These are phyloP conservation scores for Echeneis naucrates DNA, from an alignment of 2,797 vertebrate genomes.

Conservation along the genomic window DNA sequence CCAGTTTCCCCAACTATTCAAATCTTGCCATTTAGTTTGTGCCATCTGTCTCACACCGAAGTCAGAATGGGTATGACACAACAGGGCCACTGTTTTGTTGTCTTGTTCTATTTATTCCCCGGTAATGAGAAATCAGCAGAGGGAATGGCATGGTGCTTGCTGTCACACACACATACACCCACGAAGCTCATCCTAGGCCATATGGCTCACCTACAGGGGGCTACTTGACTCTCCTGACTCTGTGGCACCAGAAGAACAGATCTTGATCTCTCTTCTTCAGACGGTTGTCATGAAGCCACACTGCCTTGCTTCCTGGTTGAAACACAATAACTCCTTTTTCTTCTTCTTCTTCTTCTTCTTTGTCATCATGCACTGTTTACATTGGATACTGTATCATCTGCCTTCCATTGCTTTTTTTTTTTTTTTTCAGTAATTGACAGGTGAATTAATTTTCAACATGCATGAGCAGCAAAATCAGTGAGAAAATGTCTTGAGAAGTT, in stretches of 20 bases:
- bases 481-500: slow-evolving; percentile 24
- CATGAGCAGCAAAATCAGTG: slow-evolving; percentile 15
- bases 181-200: slow-evolving; percentile 77
- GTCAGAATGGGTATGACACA: slow-evolving; percentile 80
- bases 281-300: slow-evolving; percentile 40
- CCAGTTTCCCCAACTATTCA: slow-evolving; percentile 69
- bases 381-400: slow-evolving; percentile 31
- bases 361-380: slow-evolving; percentile 32
- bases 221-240: slow-evolving; percentile 76
- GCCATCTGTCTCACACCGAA: slow-evolving; percentile 84
- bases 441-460: slow-evolving; percentile 51
- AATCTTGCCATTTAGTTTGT: slow-evolving; percentile 79
- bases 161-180: slow-evolving; percentile 73
- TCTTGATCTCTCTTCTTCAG: slow-evolving; percentile 67
- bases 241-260: slow-evolving; percentile 61
- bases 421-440: slow-evolving; percentile 51
- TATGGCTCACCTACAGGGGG: slow-evolving; percentile 80
- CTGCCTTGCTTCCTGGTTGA: slow-evolving; percentile 35
- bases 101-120: slow-evolving; percentile 86
- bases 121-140: slow-evolving; percentile 83
- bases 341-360: not conserved
- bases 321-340: slow-evolving; percentile 50
- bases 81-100: slow-evolving; percentile 80
- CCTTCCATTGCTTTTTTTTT: slow-evolving; percentile 27
- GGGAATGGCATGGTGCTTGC: slow-evolving; percentile 74